Percentiles rank a stretch among this genome's conserved stretches.
Conservation (phyloP, 2,113 vertebrate species). For the Lonchura striata region DNA sequence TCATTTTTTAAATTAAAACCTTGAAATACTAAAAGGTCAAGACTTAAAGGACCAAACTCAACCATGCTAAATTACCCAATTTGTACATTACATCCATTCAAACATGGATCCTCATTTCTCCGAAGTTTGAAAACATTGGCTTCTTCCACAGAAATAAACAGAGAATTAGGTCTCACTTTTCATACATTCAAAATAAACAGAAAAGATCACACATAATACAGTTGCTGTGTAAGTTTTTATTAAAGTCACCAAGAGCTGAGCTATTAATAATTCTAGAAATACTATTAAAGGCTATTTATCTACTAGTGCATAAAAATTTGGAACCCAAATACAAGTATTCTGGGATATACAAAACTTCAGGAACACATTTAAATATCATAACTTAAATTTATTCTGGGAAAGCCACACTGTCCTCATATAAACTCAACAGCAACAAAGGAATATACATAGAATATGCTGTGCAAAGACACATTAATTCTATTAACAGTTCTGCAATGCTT, state of each 20-base stretch:
- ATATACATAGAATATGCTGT: not conserved
- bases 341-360: not conserved
- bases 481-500: not conserved
- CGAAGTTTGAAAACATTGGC: not conserved
- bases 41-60: not conserved
- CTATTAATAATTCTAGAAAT: not conserved
- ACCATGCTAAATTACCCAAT: not conserved
- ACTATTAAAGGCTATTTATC: not conserved
- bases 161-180: not conserved
- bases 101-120: not conserved
- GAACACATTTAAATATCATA: not conserved
- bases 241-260: not conserved
- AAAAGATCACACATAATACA: not conserved
- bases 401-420: not conserved
- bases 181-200: not conserved
- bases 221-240: not conserved
- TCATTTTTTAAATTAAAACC: not conserved
- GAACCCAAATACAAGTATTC: not conserved
- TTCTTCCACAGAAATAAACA: not conserved
- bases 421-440: not conserved
- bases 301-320: not conserved
- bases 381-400: not conserved
- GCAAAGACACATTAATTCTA: not conserved
- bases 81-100: not conserved
- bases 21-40: not conserved